Evolutionary conservation across 2,113 vertebrate species (phyloP).

Genomic region (Mus spicilegus): DNA sequence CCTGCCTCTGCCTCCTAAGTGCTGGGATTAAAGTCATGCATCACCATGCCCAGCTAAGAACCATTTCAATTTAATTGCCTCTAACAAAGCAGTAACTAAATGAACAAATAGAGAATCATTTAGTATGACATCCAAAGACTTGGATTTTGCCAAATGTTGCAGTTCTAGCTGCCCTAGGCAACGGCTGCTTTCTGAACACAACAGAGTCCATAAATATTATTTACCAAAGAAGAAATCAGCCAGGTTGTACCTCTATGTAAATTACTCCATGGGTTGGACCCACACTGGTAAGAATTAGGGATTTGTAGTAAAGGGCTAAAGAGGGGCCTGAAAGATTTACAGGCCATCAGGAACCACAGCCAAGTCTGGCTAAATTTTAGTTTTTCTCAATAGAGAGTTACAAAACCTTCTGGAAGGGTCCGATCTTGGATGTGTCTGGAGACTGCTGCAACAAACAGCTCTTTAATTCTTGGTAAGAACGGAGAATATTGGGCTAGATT

Average conservation of each 20-base stretch:
- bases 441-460: constrained; percentile 73
- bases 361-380: constrained; percentile 68
- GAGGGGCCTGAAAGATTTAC: constrained; percentile 57
- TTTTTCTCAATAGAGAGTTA: constrained; percentile 78
- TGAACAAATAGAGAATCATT: constrained; percentile 37
- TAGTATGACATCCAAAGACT: constrained; percentile 23
- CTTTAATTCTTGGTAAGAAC: constrained; percentile 74
- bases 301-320: constrained; percentile 37
- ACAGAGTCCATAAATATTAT: constrained; percentile 15
- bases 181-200: constrained; percentile 44
- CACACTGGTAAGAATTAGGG: constrained; percentile 38
- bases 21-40: not conserved
- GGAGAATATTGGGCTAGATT: constrained; percentile 65
- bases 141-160: constrained; percentile 4
- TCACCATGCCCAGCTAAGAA: too few relatives aligned
- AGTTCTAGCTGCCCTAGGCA: not conserved
- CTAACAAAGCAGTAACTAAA: not conserved
- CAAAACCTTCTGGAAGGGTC: constrained; percentile 70
- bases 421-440: constrained; percentile 65
- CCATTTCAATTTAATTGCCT: not conserved
- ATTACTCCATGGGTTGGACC: not conserved
- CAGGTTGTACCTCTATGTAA: not conserved
- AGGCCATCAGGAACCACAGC: constrained; percentile 52
- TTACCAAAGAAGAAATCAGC: not conserved
- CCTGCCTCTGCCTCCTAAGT: not conserved